Conservation (phyloP, 2,888 invertebrate genomes). For the Heliconius sara region DNA sequence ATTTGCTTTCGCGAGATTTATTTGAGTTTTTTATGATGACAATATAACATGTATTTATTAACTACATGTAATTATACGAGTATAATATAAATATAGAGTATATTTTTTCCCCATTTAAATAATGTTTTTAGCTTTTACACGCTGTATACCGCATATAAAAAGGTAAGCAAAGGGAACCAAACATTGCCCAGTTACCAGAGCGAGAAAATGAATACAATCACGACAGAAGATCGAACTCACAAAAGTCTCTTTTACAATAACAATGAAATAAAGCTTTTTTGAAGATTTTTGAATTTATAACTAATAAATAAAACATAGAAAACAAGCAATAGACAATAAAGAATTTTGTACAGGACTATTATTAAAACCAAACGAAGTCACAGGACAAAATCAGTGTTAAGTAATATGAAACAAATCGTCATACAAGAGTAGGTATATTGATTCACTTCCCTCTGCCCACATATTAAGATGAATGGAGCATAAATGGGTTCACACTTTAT, state of each 20-base stretch:
- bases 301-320: not conserved
- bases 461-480: constrained; percentile 43
- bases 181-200: too few relatives aligned
- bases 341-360: not conserved
- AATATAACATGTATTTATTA: too few relatives aligned
- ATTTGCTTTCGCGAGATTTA: not conserved
- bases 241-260: too few relatives aligned
- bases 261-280: too few relatives aligned
- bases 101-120: too few relatives aligned
- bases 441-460: constrained; percentile 39
- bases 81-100: too few relatives aligned
- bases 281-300: not conserved
- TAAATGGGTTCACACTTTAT: constrained; percentile 38
- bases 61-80: too few relatives aligned
- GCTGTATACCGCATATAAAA: not conserved
- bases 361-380: not conserved
- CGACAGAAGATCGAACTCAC: too few relatives aligned
- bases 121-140: not conserved
- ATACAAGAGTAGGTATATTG: constrained; percentile 23
- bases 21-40: not conserved
- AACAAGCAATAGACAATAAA: not conserved
- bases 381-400: not conserved
- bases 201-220: too few relatives aligned
- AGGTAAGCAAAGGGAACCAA: not conserved
- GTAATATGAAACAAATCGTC: constrained; percentile 20